phyloP scores from a whole-genome alignment of 2,113 vertebrate genomes.

The Chionodraco myersi region DNA sequence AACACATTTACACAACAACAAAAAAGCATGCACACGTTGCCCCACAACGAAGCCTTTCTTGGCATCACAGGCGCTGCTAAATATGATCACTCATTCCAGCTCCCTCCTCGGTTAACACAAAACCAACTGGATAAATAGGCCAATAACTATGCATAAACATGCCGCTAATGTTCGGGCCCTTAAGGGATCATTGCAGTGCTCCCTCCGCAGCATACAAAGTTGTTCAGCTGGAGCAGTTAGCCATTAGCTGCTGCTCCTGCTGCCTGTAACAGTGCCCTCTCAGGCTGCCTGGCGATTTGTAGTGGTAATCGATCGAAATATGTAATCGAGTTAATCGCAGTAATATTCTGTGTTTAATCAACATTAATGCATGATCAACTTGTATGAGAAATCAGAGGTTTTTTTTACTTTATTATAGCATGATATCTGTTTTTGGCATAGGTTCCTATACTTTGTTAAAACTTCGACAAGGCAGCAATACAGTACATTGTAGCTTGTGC shows the following conservation, averaged over 20 bases:
- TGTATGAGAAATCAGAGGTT: no score
- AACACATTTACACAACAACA: neutral
- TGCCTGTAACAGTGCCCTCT: constrained; percentile 22
- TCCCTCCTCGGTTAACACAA: constrained; percentile 68
- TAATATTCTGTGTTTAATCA: no score
- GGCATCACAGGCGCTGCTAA: constrained; percentile 28
- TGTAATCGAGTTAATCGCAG: no score
- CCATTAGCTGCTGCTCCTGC: constrained; percentile 36
- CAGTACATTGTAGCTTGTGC: no score
- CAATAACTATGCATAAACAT: constrained; percentile 74
- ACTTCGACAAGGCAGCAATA: no score
- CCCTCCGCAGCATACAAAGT: constrained; percentile 60
- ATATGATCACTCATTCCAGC: constrained; percentile 45
- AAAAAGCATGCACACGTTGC: neutral
- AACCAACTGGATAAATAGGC: constrained; percentile 72
- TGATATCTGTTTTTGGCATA: no score
- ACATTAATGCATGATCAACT: no score
- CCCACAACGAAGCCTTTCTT: constrained; percentile 2
- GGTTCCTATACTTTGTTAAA: no score
- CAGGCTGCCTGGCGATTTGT: constrained; percentile 20
- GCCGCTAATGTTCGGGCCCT: constrained; percentile 71
- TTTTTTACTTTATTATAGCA: no score
- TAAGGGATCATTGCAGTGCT: constrained; percentile 59
- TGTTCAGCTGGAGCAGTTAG: constrained; percentile 44
- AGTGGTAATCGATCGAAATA: no score